These are phyloP conservation scores for Phaenicophaeus curvirostris DNA, from an alignment of 2,797 vertebrate genomes.

Conservation along the genomic window DNA sequence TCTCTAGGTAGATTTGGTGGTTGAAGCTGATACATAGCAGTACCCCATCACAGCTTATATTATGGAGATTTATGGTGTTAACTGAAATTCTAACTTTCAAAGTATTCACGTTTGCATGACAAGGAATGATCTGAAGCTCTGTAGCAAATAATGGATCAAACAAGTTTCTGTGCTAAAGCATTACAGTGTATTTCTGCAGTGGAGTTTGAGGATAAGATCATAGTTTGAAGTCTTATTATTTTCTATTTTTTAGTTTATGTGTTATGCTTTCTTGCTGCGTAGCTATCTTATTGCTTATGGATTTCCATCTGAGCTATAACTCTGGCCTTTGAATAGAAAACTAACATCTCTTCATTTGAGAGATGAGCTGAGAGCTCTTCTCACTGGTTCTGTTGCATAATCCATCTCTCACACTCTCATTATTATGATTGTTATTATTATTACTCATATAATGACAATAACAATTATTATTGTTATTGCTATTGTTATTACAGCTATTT, in stretches of 20 bases:
- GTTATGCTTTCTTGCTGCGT: not conserved
- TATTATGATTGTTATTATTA: not conserved
- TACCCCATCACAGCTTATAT: too few relatives aligned
- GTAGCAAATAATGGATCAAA: not conserved
- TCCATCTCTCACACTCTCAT: not conserved
- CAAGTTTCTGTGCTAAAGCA: not conserved
- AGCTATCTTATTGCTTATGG: not conserved
- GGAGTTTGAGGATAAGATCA: not conserved
- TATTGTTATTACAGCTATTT: not conserved
- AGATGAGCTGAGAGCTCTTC: not conserved
- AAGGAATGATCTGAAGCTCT: not conserved
- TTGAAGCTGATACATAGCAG: not conserved
- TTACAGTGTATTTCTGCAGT: not conserved
- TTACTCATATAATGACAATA: not conserved
- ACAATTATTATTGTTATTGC: not conserved
- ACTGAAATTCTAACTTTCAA: not conserved
- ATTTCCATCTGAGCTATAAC: not conserved
- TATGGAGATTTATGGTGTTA: not conserved
- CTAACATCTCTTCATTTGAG: not conserved
- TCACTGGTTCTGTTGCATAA: not conserved
- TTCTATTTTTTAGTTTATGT: not conserved
- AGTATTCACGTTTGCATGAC: not conserved
- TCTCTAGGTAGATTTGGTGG: not conserved
- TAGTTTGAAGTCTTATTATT: not conserved
- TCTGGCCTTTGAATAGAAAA: not conserved